These are phyloP conservation scores for Drosophila tripunctata DNA, from an alignment of 2,888 invertebrate genomes.

Conservation along the genomic window DNA sequence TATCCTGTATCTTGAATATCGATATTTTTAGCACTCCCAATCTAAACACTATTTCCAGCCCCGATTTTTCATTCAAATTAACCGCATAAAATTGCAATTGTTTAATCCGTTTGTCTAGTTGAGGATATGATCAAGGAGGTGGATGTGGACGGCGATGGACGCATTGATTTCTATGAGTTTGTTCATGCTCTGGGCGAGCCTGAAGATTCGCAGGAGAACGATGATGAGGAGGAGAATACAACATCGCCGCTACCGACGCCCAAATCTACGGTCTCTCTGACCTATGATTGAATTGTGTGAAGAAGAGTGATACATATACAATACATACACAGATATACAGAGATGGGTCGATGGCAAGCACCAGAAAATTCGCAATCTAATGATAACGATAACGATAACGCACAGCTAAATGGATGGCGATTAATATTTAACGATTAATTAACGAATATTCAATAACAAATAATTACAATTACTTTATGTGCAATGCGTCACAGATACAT, in stretches of 20 bases:
- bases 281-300: conserved; percentile 66
- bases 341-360: no score
- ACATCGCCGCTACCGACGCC: conserved; percentile 84
- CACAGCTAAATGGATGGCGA: conserved; percentile 50
- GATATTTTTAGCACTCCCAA: no score
- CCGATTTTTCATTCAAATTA: no score
- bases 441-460: conserved; percentile 24
- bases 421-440: conserved; percentile 28
- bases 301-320: no score
- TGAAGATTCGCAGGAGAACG: conserved; percentile 91
- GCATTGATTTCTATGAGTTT: conserved; percentile 95
- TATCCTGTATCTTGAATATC: no score
- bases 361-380: no score
- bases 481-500: conserved; percentile 21
- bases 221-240: conserved; percentile 87
- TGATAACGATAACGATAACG: conserved; percentile 32
- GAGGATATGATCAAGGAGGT: conserved; percentile 99
- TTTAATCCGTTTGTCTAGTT: conserved; percentile 86
- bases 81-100: no score
- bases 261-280: conserved; percentile 78
- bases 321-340: no score
- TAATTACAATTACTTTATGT: conserved; percentile 48
- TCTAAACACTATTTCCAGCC: no score
- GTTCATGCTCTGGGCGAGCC: conserved; percentile 94
- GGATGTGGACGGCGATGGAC: conserved; percentile 96